These are phyloP conservation scores for Antennarius maculatus DNA, from an alignment of 2,797 vertebrate genomes.

Conservation along the genomic window DNA sequence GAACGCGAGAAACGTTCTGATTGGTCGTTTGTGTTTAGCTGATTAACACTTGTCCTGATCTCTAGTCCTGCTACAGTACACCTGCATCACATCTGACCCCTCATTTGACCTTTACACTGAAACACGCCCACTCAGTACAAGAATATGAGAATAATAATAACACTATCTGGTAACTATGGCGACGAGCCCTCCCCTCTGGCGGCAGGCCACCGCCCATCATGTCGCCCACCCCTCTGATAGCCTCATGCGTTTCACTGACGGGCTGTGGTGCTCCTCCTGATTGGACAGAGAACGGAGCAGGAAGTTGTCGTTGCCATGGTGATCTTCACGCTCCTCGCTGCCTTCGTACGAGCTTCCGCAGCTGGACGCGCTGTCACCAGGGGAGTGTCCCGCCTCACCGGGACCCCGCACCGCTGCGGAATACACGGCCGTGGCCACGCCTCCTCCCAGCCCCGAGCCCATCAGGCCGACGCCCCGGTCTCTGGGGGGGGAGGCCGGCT, in stretches of 20 bases:
- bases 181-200: slow-evolving; percentile 20
- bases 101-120: slow-evolving; percentile 86
- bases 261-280: slow-evolving; percentile 91
- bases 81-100: slow-evolving; percentile 28
- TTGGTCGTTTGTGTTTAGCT: background rate
- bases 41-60: background rate
- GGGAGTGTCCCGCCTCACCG: slow-evolving; percentile 88
- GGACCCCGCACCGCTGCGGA: slow-evolving; percentile 32
- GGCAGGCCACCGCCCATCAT: slow-evolving; percentile 79
- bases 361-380: slow-evolving; percentile 95
- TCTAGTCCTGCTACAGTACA: slow-evolving; percentile 31
- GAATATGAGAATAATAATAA: slow-evolving; percentile 76
- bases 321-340: slow-evolving; percentile 92
- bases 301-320: slow-evolving; percentile 90
- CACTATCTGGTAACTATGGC: slow-evolving; percentile 71
- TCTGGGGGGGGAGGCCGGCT: slow-evolving; percentile 96
- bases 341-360: slow-evolving; percentile 96
- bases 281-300: slow-evolving; percentile 86
- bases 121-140: slow-evolving; percentile 93
- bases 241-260: slow-evolving; percentile 94
- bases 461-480: slow-evolving; percentile 78
- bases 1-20: background rate
- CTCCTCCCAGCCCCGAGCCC: slow-evolving; percentile 38
- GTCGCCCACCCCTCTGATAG: slow-evolving; percentile 97
- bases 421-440: slow-evolving; percentile 46